These are phyloP conservation scores for Malurus leucopterus DNA, from an alignment of 2,797 vertebrate genomes.

Conservation along the genomic window DNA sequence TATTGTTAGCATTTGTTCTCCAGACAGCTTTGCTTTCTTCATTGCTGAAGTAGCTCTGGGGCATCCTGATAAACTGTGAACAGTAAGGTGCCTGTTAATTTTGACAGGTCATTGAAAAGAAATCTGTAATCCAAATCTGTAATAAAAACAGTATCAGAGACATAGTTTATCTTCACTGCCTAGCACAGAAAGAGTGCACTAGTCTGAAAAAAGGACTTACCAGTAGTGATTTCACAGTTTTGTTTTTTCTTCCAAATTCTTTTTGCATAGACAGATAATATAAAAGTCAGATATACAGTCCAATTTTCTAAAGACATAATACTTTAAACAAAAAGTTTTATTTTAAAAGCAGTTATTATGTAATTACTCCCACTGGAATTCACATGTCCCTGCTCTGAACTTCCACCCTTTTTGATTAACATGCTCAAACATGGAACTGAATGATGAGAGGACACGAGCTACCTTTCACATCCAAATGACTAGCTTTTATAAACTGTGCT, in stretches of 20 bases:
- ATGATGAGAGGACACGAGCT: neutral
- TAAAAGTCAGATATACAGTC: neutral
- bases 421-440: neutral
- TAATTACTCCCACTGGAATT: neutral
- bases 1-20: slow-evolving; percentile 97
- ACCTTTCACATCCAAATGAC: neutral
- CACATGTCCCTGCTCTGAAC: neutral
- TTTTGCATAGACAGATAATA: neutral
- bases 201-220: neutral
- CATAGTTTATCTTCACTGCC: neutral
- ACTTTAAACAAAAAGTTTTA: neutral
- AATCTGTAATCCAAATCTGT: slow-evolving; percentile 4
- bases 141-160: slow-evolving; percentile 7
- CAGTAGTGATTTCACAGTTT: neutral
- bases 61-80: slow-evolving; percentile 91
- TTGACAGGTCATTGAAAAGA: neutral
- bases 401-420: neutral
- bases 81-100: slow-evolving; percentile 52
- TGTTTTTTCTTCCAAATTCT: neutral
- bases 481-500: neutral
- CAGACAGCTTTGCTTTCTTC: slow-evolving; percentile 97
- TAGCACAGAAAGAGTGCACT: neutral
- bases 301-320: neutral
- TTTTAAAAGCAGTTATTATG: neutral
- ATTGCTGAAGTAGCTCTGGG: slow-evolving; percentile 96